Conservation (phyloP, 1,140 invertebrate species). For the Bathynomus jamesi region DNA sequence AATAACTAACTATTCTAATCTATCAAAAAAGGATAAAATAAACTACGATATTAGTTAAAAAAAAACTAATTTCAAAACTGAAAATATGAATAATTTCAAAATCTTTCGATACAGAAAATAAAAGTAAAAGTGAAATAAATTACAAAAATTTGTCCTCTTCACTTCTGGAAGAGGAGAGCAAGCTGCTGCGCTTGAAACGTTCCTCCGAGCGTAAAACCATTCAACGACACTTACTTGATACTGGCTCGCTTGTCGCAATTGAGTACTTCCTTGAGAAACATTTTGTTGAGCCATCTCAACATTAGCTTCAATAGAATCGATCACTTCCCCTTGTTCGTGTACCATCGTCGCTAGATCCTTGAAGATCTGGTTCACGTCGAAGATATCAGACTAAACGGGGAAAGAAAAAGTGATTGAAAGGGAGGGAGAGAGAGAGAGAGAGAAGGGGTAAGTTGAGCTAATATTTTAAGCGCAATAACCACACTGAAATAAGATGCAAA, state of each 20-base stretch:
- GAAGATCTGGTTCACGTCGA: conserved; percentile 96
- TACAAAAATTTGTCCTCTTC: too few relatives aligned
- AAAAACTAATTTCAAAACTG: conserved; percentile 20
- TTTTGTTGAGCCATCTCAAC: conserved; percentile 83
- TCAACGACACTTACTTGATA: conserved; percentile 55
- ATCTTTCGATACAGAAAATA: too few relatives aligned
- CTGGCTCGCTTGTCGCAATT: conserved; percentile 69
- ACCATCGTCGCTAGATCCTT: conserved; percentile 90
- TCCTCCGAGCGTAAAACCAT: too few relatives aligned
- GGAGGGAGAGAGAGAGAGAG: too few relatives aligned
- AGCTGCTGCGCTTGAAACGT: too few relatives aligned
- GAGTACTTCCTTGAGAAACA: conserved; percentile 69
- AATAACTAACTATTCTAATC: too few relatives aligned
- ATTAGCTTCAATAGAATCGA: conserved; percentile 94
- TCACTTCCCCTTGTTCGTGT: conserved; percentile 91
- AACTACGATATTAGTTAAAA: conserved; percentile 10
- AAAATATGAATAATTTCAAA: conserved; percentile 15
- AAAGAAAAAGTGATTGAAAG: too few relatives aligned
- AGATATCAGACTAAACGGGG: conserved; percentile 71
- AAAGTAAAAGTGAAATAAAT: too few relatives aligned
- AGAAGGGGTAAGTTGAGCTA: too few relatives aligned
- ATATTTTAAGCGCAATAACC: too few relatives aligned
- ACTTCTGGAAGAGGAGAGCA: too few relatives aligned
- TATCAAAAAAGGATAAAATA: conserved; percentile 23
- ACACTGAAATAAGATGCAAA: too few relatives aligned